Evolutionary conservation across 2,113 vertebrate species (phyloP), one percentile per base, ranked within the genome.

Genomic region (Catharus fuscescens): DNA sequence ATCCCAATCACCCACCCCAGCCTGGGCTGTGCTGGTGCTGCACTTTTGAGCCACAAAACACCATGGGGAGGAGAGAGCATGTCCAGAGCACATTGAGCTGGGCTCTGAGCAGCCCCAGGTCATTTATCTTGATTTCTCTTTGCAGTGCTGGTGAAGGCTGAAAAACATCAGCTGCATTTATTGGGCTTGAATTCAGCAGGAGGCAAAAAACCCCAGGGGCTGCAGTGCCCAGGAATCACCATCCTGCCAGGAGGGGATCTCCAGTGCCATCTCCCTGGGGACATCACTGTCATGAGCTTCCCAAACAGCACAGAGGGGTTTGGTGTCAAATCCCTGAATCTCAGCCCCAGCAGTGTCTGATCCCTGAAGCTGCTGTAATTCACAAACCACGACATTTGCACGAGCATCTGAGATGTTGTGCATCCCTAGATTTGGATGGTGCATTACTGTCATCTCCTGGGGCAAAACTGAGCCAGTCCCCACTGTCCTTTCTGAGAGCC

Each of bases 101-200:
- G 21, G 34, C n/a, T 18, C 36, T 4, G 34, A 72, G 93, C 52
- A 95, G 61, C 91, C 61, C 82, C 4, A 19, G 73, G 81, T 96
- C 79, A 72, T 97, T 97, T 90, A 90, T 96, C 96, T 97, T 92
- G 38, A 93, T 97, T 97, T 96, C 91, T 92, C 86, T 94, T 80
- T 73, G 92, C 96, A 94, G 87, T 73, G 14, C 95, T 79, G 42
- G 57, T 69, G 48, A 78, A 91, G 85, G 88, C 89, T 82, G 59
- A 87, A 88, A 97, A 88, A 96, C 70, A 91, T 69, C 54, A 18
- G 80, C 78, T 82, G 90, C 19, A 1, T 77, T 94, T 95, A 64
- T 90, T 84, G 72, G 50, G 65, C 77, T 91, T n/a, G 77, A 93
- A 96, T 95, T 96, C 80, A 93, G 91, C 67, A 40, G 6, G 31